A percentile compares a stretch with the other conserved stretches of the same genome.
These are phyloP conservation scores for Esox niger DNA, from an alignment of 2,113 vertebrate genomes.

Conservation along the genomic window DNA sequence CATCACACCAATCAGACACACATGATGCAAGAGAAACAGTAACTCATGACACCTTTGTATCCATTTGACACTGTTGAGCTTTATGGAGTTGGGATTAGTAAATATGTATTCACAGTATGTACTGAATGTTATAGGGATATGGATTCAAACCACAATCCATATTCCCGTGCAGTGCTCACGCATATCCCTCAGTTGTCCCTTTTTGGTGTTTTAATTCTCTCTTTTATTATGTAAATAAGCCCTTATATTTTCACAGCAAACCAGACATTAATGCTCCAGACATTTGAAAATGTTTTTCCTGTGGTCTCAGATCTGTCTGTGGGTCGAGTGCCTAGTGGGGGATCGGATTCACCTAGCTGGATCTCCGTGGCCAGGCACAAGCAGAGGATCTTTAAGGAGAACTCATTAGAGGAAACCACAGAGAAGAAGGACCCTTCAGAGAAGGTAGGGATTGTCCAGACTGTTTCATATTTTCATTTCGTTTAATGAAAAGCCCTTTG, in stretches of 20 bases:
- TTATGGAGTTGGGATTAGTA: not conserved
- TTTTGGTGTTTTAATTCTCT: too few species aligned
- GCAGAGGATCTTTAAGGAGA: constrained; percentile 76
- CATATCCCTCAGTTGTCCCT: too few species aligned
- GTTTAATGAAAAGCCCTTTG: not conserved
- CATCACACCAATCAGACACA: not conserved
- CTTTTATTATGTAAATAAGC: too few species aligned
- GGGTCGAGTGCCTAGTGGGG: constrained; percentile 26
- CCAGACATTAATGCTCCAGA: too few species aligned
- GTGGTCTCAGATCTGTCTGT: constrained; percentile 43
- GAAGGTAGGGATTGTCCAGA: not conserved
- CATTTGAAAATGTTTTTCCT: constrained; percentile 9
- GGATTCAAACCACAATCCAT: not conserved
- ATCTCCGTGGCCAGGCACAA: constrained; percentile 81
- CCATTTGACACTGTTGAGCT: not conserved
- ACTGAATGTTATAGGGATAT: not conserved
- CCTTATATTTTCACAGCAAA: too few species aligned
- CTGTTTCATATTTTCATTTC: not conserved
- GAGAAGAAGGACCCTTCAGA: constrained; percentile 38
- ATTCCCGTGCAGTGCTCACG: too few species aligned
- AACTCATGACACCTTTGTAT: not conserved
- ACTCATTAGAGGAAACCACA: constrained; percentile 58
- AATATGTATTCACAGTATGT: not conserved
- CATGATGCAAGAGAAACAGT: not conserved
- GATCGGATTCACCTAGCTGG: constrained; percentile 75